phyloP scores from a whole-genome alignment of 2,797 vertebrate genomes.

The Microctenopoma stevenorrisi region DNA sequence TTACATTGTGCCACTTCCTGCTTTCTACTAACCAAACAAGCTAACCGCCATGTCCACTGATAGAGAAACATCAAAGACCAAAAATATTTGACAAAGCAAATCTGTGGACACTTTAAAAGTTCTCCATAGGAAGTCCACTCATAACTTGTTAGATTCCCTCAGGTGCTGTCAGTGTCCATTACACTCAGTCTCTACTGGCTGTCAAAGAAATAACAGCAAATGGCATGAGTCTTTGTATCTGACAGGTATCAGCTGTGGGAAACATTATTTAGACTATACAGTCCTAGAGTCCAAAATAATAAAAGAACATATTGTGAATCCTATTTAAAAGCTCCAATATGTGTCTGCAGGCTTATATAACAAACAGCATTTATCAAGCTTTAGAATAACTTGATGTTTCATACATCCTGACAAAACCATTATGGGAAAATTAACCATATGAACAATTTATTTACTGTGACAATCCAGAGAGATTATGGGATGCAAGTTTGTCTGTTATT shows the following conservation, averaged over 20 bases:
- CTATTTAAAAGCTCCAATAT: constrained; percentile 1
- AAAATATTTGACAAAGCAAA: constrained; percentile 7
- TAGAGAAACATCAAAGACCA: constrained; percentile 21
- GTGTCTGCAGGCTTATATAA: constrained; percentile 12
- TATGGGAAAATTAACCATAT: constrained; percentile 6
- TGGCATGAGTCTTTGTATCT: constrained; percentile 19
- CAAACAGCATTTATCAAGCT: constrained; percentile 19
- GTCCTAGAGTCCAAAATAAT: constrained; percentile 21
- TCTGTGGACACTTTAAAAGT: constrained; percentile 13
- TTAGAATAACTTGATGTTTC: constrained; percentile 23
- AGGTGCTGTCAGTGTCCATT: constrained; percentile 28
- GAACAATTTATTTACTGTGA: constrained; percentile 15
- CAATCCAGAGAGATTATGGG: neutral
- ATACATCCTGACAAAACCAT: constrained; percentile 21
- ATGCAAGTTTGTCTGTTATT: neutral
- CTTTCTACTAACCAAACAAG: constrained; percentile 16
- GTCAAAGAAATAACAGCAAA: constrained; percentile 41
- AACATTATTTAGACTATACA: constrained; percentile 8
- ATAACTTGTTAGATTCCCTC: constrained; percentile 14
- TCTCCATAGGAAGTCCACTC: neutral
- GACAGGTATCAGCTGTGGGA: constrained; percentile 21
- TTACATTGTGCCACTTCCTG: constrained; percentile 14
- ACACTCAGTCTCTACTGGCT: constrained; percentile 24
- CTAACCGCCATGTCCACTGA: constrained; percentile 2
- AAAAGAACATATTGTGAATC: constrained; percentile 10